Conservation (phyloP, 1,140 invertebrate species). For the Zophobas morio region DNA sequence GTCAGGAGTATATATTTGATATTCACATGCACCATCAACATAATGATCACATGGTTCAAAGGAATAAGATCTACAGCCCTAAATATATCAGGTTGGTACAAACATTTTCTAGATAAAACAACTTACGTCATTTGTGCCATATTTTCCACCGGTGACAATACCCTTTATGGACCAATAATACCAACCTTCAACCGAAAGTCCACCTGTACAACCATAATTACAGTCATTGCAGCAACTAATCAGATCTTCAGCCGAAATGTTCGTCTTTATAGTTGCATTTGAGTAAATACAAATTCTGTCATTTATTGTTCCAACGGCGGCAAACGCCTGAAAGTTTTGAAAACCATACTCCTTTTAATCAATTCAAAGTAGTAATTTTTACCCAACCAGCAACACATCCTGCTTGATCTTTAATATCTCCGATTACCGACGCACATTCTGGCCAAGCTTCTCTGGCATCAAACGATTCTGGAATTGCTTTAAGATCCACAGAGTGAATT, state of each 20-base stretch:
- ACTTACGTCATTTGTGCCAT: slow-evolving; percentile 1
- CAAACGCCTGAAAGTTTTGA: slow-evolving; percentile 29
- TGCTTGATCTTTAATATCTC: slow-evolving; percentile 37
- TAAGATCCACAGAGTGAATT: neutral
- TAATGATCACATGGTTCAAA: slow-evolving; percentile 79
- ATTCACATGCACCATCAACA: slow-evolving; percentile 58
- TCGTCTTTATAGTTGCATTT: slow-evolving; percentile 70
- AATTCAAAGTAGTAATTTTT: neutral
- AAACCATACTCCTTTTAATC: neutral
- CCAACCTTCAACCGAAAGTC: slow-evolving; percentile 76
- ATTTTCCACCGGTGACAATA: slow-evolving; percentile 38
- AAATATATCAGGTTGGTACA: neutral
- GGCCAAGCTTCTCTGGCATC: slow-evolving; percentile 40
- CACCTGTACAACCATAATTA: slow-evolving; percentile 77
- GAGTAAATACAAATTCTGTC: slow-evolving; percentile 80
- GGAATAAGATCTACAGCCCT: slow-evolving; percentile 69
- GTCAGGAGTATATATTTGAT: slow-evolving; percentile 70
- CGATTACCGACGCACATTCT: slow-evolving; percentile 35
- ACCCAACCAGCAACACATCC: slow-evolving; percentile 45
- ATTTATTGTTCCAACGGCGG: slow-evolving; percentile 71
- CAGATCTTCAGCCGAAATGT: slow-evolving; percentile 77
- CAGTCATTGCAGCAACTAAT: slow-evolving; percentile 75
- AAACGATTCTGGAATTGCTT: slow-evolving; percentile 42
- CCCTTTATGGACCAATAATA: slow-evolving; percentile 68
- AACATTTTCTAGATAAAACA: neutral